phyloP scores from a whole-genome alignment of 2,113 vertebrate species.

The Cercopithecus mona region DNA sequence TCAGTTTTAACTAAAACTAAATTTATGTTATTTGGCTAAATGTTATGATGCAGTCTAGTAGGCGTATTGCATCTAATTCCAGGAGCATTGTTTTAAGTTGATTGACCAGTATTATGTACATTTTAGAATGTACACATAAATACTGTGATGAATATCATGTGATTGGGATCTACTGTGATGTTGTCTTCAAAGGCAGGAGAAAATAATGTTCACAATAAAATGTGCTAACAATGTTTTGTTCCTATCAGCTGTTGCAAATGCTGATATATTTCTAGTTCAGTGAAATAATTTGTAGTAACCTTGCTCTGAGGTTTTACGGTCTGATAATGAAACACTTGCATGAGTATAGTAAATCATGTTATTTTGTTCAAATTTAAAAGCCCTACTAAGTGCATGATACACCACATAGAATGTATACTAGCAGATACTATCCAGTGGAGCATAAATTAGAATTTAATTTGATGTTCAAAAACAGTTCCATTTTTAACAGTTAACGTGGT shows the following conservation, averaged over 20 bases:
- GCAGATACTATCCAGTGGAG: conserved; percentile 71
- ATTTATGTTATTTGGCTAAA: conserved; percentile 75
- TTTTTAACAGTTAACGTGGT: conserved; percentile 62
- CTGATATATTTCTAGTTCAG: conserved; percentile 78
- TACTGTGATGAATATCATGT: conserved; percentile 81
- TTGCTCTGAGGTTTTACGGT: conserved; percentile 76
- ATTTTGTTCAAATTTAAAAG: conserved; percentile 79
- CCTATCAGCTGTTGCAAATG: conserved; percentile 70
- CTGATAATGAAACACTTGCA: conserved; percentile 76
- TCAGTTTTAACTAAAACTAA: conserved; percentile 79
- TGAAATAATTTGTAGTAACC: conserved; percentile 75
- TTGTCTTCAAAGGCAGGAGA: conserved; percentile 74
- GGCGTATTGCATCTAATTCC: conserved; percentile 82
- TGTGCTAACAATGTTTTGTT: conserved; percentile 69
- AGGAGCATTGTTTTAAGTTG: conserved; percentile 80
- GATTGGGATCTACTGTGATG: conserved; percentile 77
- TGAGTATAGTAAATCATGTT: conserved; percentile 77
- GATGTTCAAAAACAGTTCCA: conserved; percentile 71
- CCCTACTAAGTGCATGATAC: conserved; percentile 83
- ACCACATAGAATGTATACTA: conserved; percentile 76
- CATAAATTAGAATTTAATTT: conserved; percentile 71
- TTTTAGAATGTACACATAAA: conserved; percentile 84
- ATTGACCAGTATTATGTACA: conserved; percentile 79
- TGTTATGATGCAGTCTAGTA: conserved; percentile 78
- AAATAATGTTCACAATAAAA: conserved; percentile 77